These are phyloP conservation scores for Erynnis tages DNA, from an alignment of 2,888 invertebrate genomes.

Conservation along the genomic window DNA sequence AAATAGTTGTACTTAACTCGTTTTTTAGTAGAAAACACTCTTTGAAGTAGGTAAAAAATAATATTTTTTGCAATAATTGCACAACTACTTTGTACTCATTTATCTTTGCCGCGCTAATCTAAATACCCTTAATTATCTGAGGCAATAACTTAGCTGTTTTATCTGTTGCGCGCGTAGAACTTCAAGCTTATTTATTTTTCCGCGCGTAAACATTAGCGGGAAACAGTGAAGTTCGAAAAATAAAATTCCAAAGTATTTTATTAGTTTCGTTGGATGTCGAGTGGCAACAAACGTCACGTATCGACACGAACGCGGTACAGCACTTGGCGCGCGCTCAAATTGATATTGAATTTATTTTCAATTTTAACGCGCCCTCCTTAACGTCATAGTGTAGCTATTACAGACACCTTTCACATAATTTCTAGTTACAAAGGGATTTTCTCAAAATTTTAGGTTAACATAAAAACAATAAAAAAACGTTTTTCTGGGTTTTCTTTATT, in stretches of 20 bases:
- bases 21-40: too few species aligned
- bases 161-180: background rate
- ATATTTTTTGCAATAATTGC: too few species aligned
- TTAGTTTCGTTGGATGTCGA: slow-evolving; percentile 51
- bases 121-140: slow-evolving; percentile 10
- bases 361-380: slow-evolving; percentile 80
- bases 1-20: too few species aligned
- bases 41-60: too few species aligned
- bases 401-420: too few species aligned
- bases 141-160: background rate
- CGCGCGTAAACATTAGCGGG: slow-evolving; percentile 15
- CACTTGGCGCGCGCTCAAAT: slow-evolving; percentile 80
- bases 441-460: too few species aligned
- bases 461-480: too few species aligned
- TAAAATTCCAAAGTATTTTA: slow-evolving; percentile 31
- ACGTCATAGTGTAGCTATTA: slow-evolving; percentile 48
- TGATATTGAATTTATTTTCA: slow-evolving; percentile 82
- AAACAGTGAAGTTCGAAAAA: slow-evolving; percentile 15
- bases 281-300: slow-evolving; percentile 71
- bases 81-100: too few species aligned
- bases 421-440: too few species aligned
- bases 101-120: background rate
- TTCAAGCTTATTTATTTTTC: slow-evolving; percentile 3
- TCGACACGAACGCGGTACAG: slow-evolving; percentile 66
- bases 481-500: too few species aligned